A percentile compares a stretch with the other conserved stretches of the same genome.
Evolutionary conservation across 2,888 invertebrate species (phyloP).

Genomic region (Lochmaea capreae): DNA sequence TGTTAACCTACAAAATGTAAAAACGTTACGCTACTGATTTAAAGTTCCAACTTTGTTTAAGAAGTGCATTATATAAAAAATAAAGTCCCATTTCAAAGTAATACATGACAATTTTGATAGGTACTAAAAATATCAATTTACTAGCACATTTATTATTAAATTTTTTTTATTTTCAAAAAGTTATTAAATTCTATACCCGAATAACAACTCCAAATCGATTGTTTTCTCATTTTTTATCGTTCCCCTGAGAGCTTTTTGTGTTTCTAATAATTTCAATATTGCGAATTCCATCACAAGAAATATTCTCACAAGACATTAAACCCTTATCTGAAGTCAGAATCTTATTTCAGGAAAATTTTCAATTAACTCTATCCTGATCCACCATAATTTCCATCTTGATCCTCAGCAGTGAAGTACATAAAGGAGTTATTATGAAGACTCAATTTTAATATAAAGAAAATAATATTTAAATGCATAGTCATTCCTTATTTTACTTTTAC

Average conservation of each 20-base stretch:
- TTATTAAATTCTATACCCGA: constrained; percentile 1
- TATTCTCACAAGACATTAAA: constrained; percentile 1
- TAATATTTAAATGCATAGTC: no score
- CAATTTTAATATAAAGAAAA: neutral
- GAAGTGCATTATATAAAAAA: no score
- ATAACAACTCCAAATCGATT: neutral
- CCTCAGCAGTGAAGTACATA: neutral
- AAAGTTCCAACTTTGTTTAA: no score
- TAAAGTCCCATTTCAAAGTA: no score
- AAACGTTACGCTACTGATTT: no score
- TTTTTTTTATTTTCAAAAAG: no score
- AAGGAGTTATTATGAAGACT: neutral
- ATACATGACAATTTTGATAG: no score
- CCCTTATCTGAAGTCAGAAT: constrained; percentile 1
- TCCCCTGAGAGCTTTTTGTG: neutral
- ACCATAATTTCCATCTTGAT: constrained; percentile 9
- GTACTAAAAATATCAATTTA: no score
- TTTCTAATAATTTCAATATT: constrained; percentile 14
- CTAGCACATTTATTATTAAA: neutral
- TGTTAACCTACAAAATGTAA: no score
- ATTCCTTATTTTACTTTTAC: no score
- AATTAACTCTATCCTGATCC: constrained; percentile 20
- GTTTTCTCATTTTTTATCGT: constrained; percentile 6
- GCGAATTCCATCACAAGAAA: constrained; percentile 8
- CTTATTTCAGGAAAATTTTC: constrained; percentile 16